Evolutionary conservation across 2,888 invertebrate species (phyloP).

Genomic region (Drosophila neotestacea): DNA sequence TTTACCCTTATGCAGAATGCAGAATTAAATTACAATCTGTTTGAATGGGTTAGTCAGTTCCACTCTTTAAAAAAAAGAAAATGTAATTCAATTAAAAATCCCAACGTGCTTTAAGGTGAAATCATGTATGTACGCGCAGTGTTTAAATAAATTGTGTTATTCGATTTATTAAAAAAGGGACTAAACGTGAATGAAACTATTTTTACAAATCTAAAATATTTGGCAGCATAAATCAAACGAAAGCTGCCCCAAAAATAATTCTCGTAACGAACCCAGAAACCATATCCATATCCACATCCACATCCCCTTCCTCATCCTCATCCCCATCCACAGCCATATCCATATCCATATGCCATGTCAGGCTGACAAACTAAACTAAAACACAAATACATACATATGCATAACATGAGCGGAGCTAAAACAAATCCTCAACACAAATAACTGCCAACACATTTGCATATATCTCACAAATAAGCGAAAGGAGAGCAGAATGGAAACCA

Average conservation of each 20-base stretch:
- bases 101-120: not conserved
- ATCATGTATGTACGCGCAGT: not conserved
- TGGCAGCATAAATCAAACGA: slow-evolving; percentile 69
- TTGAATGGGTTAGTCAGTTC: too few species aligned
- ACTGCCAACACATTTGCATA: slow-evolving; percentile 76
- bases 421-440: slow-evolving; percentile 79
- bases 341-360: slow-evolving; percentile 58
- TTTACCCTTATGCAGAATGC: too few species aligned
- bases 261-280: slow-evolving; percentile 50
- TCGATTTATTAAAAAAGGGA: slow-evolving; percentile 4
- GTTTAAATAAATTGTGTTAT: slow-evolving; percentile 6
- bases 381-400: slow-evolving; percentile 80
- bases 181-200: slow-evolving; percentile 25
- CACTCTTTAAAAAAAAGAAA: too few species aligned
- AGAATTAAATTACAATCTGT: too few species aligned
- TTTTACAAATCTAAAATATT: slow-evolving; percentile 50
- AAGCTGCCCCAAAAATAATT: slow-evolving; percentile 46
- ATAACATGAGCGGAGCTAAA: slow-evolving; percentile 66
- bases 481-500: slow-evolving; percentile 60
- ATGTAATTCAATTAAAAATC: not conserved
- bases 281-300: slow-evolving; percentile 43
- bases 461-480: slow-evolving; percentile 67
- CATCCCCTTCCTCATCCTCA: slow-evolving; percentile 26
- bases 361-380: slow-evolving; percentile 79
- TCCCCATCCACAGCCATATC: slow-evolving; percentile 1